phyloP scores from a whole-genome alignment of 2,113 vertebrate species.

The Tauraco erythrolophus region DNA sequence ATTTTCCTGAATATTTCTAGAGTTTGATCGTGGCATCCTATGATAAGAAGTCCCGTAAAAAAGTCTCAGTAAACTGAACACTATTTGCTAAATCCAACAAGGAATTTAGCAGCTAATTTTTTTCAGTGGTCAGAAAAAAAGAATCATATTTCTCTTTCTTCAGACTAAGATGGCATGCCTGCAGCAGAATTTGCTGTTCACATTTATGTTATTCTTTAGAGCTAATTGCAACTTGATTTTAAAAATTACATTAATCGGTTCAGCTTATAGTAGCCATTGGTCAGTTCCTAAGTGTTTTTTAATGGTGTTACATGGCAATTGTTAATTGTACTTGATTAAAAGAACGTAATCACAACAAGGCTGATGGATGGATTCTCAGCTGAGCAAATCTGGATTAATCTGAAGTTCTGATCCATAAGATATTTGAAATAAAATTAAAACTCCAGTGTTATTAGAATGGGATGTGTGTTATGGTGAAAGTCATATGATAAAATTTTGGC shows the following conservation, averaged over 20 bases:
- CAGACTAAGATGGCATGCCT: not conserved
- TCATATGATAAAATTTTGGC: not conserved
- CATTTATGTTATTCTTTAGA: not conserved
- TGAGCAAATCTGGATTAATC: not conserved
- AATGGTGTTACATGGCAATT: not conserved
- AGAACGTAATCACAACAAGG: not conserved
- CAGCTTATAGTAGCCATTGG: not conserved
- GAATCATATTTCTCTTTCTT: not conserved
- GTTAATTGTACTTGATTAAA: constrained; percentile 16
- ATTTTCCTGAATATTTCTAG: not conserved
- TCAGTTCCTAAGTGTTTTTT: not conserved
- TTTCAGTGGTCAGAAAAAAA: not conserved
- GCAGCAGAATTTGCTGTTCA: not conserved
- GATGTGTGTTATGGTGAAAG: not conserved
- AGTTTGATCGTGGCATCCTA: not conserved
- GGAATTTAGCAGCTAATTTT: not conserved
- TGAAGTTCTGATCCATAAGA: not conserved
- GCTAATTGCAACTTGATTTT: constrained; percentile 10
- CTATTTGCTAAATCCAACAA: not conserved
- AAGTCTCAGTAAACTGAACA: not conserved
- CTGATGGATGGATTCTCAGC: not conserved
- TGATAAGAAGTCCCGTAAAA: not conserved
- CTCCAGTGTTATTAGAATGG: not conserved
- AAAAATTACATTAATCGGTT: not conserved
- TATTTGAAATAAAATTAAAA: constrained; percentile 33